These are phyloP conservation scores for Eulemur coronatus DNA, from an alignment of 2,797 vertebrate species.

Conservation along the genomic window DNA sequence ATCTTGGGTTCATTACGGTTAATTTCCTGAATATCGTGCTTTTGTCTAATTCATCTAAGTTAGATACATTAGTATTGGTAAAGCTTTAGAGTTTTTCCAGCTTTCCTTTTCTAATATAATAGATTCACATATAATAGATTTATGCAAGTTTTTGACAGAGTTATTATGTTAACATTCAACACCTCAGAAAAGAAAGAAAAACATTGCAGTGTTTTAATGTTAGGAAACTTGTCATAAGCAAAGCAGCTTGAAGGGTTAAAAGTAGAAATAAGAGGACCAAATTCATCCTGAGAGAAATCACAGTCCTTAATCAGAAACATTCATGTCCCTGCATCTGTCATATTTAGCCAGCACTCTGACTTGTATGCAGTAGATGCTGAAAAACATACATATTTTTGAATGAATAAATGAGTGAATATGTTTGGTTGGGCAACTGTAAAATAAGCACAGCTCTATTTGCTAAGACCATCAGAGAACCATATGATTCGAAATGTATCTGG, in stretches of 20 bases:
- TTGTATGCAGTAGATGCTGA: not conserved
- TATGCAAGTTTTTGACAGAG: constrained; percentile 8
- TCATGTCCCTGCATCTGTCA: not conserved
- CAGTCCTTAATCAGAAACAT: not conserved
- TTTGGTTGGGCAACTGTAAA: not conserved
- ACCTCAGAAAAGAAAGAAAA: not conserved
- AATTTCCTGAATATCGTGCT: not conserved
- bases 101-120: not conserved
- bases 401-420: not conserved
- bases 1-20: not conserved
- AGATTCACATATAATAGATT: not conserved
- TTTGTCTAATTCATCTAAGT: not conserved
- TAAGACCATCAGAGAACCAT: not conserved
- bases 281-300: constrained; percentile 1
- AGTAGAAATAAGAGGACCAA: not conserved
- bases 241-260: constrained; percentile 24
- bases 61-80: not conserved
- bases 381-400: not conserved
- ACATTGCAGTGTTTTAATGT: not conserved
- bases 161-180: not conserved
- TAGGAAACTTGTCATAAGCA: not conserved
- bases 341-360: not conserved
- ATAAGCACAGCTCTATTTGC: not conserved
- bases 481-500: not conserved
- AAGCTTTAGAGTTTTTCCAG: not conserved